Base-by-base conservation (phyloP, 2,797 vertebrate genomes). In the Silurus lanzhouensis region DNA sequence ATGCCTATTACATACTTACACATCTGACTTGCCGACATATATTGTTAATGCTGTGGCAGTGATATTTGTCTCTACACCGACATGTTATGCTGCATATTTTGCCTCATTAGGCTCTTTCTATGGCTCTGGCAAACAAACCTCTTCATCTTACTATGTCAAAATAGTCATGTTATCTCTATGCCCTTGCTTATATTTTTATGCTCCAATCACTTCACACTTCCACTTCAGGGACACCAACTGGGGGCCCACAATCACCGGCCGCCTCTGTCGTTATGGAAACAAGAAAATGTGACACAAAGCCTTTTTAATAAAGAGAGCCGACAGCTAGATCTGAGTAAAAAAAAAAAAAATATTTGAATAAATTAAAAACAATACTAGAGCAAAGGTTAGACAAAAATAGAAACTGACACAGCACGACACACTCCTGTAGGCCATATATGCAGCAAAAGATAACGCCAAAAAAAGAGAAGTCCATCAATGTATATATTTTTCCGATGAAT, bases 251-350 rank as follows among this genome's bases (percentile, higher is more conserved):
- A 88, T 90, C 87, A 93, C 91, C 88, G 91, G 93, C 93, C 93
- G 93, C 94, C 89, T 91, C 93, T 93, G 95, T 96, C 95, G 95
- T 95, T 95, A 96, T 96, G 95, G 95, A 95, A 96, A 95, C 95
- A 90, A 92, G 93, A 92, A 81, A 90, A 91, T 90, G 91, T 93
- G 93, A 94, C 93, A 95, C 93, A 95, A 95, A 94, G 94, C 93
- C 92, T 91, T 84, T 88, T 88, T 90, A 89, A 93, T 93, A 93
- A 94, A 92, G 91, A 90, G 71, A 88, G 68, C 85, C 83, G 76
- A 84, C 27, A 81, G 84, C 88, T 74, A 84, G 87, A 92, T 91
- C 90, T 91, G 91, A 91, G 92, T 94, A 93, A 93, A 93, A 91
- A 94, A 78, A 78, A 63, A 79, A 60, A 90, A 91, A 90, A 91